phyloP scores from a whole-genome alignment of 2,888 invertebrate genomes.

The Leptinotarsa peninsularis region DNA sequence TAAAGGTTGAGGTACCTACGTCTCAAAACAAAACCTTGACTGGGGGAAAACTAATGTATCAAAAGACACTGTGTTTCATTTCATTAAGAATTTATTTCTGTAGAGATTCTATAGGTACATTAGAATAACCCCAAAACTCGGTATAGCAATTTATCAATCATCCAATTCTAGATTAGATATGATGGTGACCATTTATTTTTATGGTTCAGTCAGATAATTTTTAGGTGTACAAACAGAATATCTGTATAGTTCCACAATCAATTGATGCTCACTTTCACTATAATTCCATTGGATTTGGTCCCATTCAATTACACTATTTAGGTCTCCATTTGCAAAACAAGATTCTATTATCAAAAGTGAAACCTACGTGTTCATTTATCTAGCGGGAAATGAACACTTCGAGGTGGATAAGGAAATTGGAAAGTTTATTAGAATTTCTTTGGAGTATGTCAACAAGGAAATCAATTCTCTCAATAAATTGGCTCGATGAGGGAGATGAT shows the following conservation, averaged over 20 bases:
- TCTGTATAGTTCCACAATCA: not conserved
- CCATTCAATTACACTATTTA: not conserved
- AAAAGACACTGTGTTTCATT: too few relatives aligned
- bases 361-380: slow-evolving; percentile 6
- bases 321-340: slow-evolving; percentile 1
- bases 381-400: slow-evolving; percentile 1
- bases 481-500: not conserved
- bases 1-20: too few relatives aligned
- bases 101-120: too few relatives aligned
- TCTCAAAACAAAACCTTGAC: too few relatives aligned
- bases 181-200: not conserved
- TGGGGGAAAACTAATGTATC: too few relatives aligned
- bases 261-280: not conserved
- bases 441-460: slow-evolving; percentile 7
- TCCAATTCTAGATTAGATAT: too few relatives aligned
- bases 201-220: not conserved
- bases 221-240: not conserved
- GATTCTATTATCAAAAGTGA: slow-evolving; percentile 9
- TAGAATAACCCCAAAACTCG: too few relatives aligned
- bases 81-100: too few relatives aligned
- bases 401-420: not conserved
- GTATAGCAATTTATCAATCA: too few relatives aligned
- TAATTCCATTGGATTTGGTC: not conserved
- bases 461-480: not conserved
- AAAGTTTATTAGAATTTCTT: slow-evolving; percentile 13